Percentiles rank a stretch among this genome's conserved stretches.
These are phyloP conservation scores for Elymnias hypermnestra DNA, from an alignment of 1,140 invertebrate genomes.

Conservation along the genomic window DNA sequence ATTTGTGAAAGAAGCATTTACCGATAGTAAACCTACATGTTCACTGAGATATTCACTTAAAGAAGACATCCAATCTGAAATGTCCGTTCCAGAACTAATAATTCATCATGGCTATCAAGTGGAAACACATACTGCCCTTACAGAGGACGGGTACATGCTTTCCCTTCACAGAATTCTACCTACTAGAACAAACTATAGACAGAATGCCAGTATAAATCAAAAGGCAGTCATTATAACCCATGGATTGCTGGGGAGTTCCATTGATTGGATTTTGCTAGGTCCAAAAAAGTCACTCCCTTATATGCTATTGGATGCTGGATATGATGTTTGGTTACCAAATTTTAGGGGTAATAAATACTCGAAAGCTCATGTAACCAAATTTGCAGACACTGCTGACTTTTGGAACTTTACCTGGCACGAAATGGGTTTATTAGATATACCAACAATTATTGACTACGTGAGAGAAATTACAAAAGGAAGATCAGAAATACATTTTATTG, in stretches of 20 bases:
- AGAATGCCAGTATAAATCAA: not conserved
- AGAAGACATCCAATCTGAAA: not conserved
- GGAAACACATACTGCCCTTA: constrained; percentile 78
- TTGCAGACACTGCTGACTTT: constrained; percentile 75
- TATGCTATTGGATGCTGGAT: constrained; percentile 77
- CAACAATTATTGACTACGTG: constrained; percentile 71
- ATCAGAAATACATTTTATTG: constrained; percentile 76
- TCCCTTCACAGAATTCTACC: constrained; percentile 72
- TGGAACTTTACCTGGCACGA: constrained; percentile 80
- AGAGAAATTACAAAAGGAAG: constrained; percentile 43
- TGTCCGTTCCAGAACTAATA: constrained; percentile 69
- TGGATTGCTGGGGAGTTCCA: constrained; percentile 80
- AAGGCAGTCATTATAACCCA: constrained; percentile 79
- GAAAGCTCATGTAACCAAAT: constrained; percentile 66
- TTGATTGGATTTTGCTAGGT: constrained; percentile 80
- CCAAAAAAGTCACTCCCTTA: constrained; percentile 78
- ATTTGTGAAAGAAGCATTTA: constrained; percentile 24
- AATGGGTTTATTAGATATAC: constrained; percentile 74
- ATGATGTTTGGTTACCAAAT: constrained; percentile 84
- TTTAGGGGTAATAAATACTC: constrained; percentile 80
- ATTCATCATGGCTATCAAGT: constrained; percentile 78
- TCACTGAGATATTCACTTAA: not conserved
- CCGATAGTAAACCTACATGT: not conserved
- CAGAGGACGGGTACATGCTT: constrained; percentile 83
- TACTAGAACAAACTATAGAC: constrained; percentile 27